Evolutionary conservation across 2,888 invertebrate species (phyloP).

Genomic region (Mamestra brassicae): DNA sequence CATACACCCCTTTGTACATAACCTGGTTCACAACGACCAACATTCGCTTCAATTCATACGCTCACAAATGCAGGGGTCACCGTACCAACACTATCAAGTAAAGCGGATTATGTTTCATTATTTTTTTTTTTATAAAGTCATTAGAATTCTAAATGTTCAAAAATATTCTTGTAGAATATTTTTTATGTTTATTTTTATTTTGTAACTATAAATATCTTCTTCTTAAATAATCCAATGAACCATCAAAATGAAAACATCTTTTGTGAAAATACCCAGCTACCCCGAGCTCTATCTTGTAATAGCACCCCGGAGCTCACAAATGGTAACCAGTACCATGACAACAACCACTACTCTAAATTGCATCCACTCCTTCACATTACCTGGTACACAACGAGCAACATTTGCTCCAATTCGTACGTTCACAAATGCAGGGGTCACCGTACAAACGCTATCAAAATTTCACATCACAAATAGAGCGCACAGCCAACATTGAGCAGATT

Average conservation of each 20-base stretch:
- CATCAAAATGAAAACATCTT: not conserved
- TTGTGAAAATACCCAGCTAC: not conserved
- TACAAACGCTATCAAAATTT: conserved; percentile 58
- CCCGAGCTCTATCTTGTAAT: not conserved
- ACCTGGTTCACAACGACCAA: conserved; percentile 13
- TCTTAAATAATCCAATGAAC: too few relatives aligned
- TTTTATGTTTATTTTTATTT: not conserved
- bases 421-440: conserved; percentile 37
- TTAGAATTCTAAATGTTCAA: not conserved
- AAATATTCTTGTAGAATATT: not conserved
- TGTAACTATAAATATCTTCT: not conserved
- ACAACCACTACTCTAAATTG: conserved; percentile 1
- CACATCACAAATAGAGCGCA: conserved; percentile 58
- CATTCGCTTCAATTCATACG: conserved; percentile 29
- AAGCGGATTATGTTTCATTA: too few relatives aligned
- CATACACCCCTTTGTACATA: not conserved
- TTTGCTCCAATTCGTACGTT: conserved; percentile 31
- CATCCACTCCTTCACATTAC: conserved; percentile 9
- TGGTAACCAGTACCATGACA: not conserved
- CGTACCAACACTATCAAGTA: conserved; percentile 52
- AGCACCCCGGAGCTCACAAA: not conserved
- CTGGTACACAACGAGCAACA: conserved; percentile 7
- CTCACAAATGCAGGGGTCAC: conserved; percentile 38
- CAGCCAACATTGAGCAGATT: conserved; percentile 65
- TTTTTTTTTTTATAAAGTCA: too few relatives aligned